A percentile compares a stretch with the other conserved stretches of the same genome.
These are phyloP conservation scores for Vulpes vulpes DNA, from an alignment of 2,113 vertebrate species.

Conservation along the genomic window DNA sequence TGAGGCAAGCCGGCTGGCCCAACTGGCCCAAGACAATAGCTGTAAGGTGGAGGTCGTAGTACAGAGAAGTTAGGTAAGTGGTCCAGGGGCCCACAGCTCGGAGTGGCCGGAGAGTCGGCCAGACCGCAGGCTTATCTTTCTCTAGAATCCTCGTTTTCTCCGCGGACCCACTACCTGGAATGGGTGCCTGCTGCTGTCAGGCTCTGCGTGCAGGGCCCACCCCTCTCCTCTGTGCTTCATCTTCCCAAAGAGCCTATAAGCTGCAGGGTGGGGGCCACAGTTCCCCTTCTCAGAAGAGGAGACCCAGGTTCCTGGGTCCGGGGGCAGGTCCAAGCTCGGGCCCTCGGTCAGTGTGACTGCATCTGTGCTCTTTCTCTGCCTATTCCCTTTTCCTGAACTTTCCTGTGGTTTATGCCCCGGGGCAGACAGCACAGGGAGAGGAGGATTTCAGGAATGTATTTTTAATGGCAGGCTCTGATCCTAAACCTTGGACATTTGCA, in stretches of 20 bases:
- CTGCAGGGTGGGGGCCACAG: background rate
- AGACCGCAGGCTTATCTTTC: background rate
- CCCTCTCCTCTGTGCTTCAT: background rate
- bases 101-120: background rate
- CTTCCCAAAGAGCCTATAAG: background rate
- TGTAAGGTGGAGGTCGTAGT: background rate
- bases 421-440: background rate
- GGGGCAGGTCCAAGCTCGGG: background rate
- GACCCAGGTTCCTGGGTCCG: background rate
- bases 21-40: background rate
- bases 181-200: accelerated
- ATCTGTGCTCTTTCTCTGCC: background rate
- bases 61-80: background rate
- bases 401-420: background rate
- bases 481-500: background rate
- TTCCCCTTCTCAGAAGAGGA: background rate
- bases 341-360: background rate
- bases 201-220: background rate
- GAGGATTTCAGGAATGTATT: background rate
- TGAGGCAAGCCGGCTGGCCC: background rate
- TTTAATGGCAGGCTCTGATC: background rate
- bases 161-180: background rate
- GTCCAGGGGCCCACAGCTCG: background rate
- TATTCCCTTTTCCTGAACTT: background rate
- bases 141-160: background rate